Percentiles rank a stretch among this genome's conserved stretches.
phyloP scores from a whole-genome alignment of 2,797 vertebrate genomes.

The Enteromius viviparus region DNA sequence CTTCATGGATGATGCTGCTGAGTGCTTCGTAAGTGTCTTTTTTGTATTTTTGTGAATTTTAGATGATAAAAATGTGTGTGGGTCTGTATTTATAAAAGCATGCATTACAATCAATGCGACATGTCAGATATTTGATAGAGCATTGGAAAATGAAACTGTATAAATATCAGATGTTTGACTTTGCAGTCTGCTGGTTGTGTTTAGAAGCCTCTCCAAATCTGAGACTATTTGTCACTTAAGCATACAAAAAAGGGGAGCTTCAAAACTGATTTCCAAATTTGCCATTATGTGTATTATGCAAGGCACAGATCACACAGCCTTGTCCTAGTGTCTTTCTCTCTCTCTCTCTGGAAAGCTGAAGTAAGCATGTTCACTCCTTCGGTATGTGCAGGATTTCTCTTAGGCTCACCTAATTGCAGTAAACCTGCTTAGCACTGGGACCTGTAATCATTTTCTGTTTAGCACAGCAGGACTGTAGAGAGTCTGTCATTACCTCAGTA shows the following conservation, averaged over 20 bases:
- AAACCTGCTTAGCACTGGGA: conserved; percentile 51
- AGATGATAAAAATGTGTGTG: no score
- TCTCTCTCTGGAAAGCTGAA: conserved; percentile 37
- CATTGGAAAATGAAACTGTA: no score
- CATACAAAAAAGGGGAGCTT: not conserved
- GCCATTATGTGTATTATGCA: not conserved
- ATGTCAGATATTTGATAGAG: not conserved
- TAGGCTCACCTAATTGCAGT: conserved; percentile 49
- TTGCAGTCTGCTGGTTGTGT: not conserved
- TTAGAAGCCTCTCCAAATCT: not conserved
- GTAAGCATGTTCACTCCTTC: conserved; percentile 37
- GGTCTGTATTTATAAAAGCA: not conserved
- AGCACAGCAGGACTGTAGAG: conserved; percentile 49
- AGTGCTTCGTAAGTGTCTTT: conserved; percentile 91
- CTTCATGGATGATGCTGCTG: conserved; percentile 97
- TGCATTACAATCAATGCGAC: not conserved
- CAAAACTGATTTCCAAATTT: not conserved
- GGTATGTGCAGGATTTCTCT: conserved; percentile 46
- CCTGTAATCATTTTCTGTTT: conserved; percentile 60
- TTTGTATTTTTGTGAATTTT: conserved; percentile 28
- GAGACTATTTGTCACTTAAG: not conserved
- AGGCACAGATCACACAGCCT: conserved; percentile 51
- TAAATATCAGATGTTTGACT: not conserved
- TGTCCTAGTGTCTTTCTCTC: conserved; percentile 14
- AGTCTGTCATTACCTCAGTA: conserved; percentile 57